Percentiles rank a stretch among this genome's conserved stretches.
Evolutionary conservation across 2,797 vertebrate genomes (phyloP).

Genomic region (Amniataba percoides): DNA sequence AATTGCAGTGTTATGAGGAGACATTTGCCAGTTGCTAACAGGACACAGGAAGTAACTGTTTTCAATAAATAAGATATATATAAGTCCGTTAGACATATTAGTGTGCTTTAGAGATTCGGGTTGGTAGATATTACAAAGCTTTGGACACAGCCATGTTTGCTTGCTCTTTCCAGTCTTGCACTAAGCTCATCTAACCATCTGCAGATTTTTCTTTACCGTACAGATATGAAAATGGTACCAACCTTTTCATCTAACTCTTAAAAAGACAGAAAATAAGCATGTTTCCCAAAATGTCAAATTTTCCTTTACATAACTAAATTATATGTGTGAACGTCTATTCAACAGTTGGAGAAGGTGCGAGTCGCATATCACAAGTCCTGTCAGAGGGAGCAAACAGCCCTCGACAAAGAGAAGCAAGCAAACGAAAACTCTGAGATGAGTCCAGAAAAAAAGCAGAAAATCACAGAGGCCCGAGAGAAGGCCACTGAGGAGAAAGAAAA

Average conservation of each 20-base stretch:
- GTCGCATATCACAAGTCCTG: slow-evolving; percentile 85
- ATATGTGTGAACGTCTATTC: slow-evolving; percentile 38
- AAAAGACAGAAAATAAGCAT: background rate
- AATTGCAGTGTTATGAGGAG: background rate
- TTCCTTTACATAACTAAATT: slow-evolving; percentile 6
- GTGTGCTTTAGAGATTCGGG: background rate
- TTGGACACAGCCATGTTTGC: background rate
- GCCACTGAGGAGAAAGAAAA: slow-evolving; percentile 83
- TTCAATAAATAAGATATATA: background rate
- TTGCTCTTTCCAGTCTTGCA: background rate
- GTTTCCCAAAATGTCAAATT: background rate
- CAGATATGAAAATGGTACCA: background rate
- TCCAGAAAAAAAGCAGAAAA: slow-evolving; percentile 85
- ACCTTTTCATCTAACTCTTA: background rate
- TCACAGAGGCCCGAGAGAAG: slow-evolving; percentile 81
- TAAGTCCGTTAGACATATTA: background rate
- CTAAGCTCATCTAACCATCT: slow-evolving; percentile 2
- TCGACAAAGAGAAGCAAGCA: slow-evolving; percentile 84
- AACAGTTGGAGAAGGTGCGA: slow-evolving; percentile 86
- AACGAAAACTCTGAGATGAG: slow-evolving; percentile 80
- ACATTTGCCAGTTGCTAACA: background rate
- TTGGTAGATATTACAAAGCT: background rate
- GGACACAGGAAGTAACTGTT: background rate
- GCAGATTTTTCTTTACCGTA: background rate
- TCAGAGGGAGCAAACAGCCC: slow-evolving; percentile 83